Base-by-base conservation (phyloP, 2,888 invertebrate genomes). In the Lasioglossum malachurum region DNA sequence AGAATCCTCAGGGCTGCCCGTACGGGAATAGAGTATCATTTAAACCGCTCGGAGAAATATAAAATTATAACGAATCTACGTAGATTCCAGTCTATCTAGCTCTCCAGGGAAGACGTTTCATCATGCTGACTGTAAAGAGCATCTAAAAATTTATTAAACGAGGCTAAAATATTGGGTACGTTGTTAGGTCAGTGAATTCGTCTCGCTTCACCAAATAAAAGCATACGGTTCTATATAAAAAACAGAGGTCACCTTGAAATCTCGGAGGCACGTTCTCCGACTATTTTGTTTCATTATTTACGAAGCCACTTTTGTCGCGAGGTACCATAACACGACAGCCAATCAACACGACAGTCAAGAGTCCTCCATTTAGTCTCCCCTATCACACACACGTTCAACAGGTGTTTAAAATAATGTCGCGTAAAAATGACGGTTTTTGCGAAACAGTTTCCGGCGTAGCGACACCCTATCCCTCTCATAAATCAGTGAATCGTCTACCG, bases 401-500 rank as follows among this genome's bases (percentile, higher is more conserved):
- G 41, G 71, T 41, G 38, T 41, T 41, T n/a, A 41, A 12, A 71
- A 71, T 41, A 71, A 71, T 71, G 12, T 41, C 14, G 12, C 12
- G n/a, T 41, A 71, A 41, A 71, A 71, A n/a, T 41, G n/a, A 38
- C 4, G 23, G 38, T 7, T 41, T n/a, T n/a, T 71, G 23, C 35
- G 4, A 19, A 10, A 23, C 23, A 27, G 7, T 14, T 16, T 64
- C 64, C 16, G 23, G 67, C 35, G 35, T 31, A 7, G 4, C 23
- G 67, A 67, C 7, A 19, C 10, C 38, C 35, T 35, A 4, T 38
- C 38, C 23, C 71, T 4, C 41, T n/a, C 14, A 75, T 41, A 49
- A 75, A 83, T 81, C 72, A 76, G 60, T 5, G 44, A 41, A 31
- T 79, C 64, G 38, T 53, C 67, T 53, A 67, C 41, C 75, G n/a